Conservation (phyloP, 2,113 vertebrate species). For the Cyprinodon variegatus region DNA sequence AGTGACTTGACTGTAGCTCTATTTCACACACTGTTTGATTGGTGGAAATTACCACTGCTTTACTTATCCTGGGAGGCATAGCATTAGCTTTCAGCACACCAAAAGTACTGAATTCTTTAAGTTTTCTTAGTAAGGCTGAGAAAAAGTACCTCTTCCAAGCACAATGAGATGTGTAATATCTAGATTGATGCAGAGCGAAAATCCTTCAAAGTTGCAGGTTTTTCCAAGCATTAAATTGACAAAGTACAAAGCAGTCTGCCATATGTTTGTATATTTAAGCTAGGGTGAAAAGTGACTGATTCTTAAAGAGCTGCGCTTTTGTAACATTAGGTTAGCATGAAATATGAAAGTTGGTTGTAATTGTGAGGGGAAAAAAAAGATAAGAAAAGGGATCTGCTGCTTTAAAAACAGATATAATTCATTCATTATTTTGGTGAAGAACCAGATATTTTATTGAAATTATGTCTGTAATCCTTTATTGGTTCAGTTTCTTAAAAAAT, state of each 20-base stretch:
- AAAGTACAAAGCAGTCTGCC: background rate
- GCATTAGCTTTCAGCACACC: background rate
- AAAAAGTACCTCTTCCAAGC: background rate
- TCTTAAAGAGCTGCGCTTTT: background rate
- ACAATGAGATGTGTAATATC: background rate
- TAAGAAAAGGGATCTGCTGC: too few relatives aligned
- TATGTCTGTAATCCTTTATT: too few relatives aligned
- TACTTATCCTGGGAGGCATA: constrained; percentile 7
- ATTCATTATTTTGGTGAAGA: too few relatives aligned
- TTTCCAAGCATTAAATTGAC: background rate
- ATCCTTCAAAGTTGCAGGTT: background rate
- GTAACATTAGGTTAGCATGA: background rate
- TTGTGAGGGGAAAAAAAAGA: too few relatives aligned
- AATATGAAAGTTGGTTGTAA: too few relatives aligned
- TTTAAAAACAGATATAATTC: too few relatives aligned
- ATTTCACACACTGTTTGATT: constrained; percentile 73
- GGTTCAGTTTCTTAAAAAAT: too few relatives aligned
- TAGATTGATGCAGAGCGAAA: background rate
- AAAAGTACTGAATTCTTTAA: background rate
- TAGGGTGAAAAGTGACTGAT: too few relatives aligned
- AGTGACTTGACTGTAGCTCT: constrained; percentile 62
- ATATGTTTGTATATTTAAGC: background rate
- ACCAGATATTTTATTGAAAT: too few relatives aligned
- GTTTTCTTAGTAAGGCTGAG: background rate
- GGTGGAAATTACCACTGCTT: constrained; percentile 41